Evolutionary conservation across 2,888 invertebrate species (phyloP).

Genomic region (Heliconius cydno): DNA sequence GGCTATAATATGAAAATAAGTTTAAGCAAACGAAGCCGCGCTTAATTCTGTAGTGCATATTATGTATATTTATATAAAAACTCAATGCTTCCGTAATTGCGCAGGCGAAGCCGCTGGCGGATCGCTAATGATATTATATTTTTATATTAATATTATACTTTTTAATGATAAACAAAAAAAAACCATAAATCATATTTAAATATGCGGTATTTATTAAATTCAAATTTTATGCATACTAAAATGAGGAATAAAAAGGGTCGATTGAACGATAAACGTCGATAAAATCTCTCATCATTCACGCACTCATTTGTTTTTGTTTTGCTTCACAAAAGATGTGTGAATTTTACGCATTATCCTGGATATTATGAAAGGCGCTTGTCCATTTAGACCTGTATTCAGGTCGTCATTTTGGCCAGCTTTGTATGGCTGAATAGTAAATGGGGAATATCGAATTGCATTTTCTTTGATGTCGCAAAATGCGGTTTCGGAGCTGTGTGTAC

Average conservation of each 20-base stretch:
- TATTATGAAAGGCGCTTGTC: conserved; percentile 32
- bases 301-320: conserved; percentile 10
- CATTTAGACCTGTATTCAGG: conserved; percentile 21
- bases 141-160: too few species aligned
- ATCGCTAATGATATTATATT: too few species aligned
- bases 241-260: conserved; percentile 15
- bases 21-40: too few species aligned
- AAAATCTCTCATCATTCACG: conserved; percentile 13
- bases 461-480: conserved; percentile 35
- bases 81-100: too few species aligned
- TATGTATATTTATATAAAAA: too few species aligned
- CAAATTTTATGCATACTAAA: background rate
- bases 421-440: conserved; percentile 17
- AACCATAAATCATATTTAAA: background rate
- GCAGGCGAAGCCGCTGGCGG: too few species aligned
- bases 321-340: conserved; percentile 34
- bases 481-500: conserved; percentile 38
- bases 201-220: background rate
- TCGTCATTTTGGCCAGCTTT: conserved; percentile 28
- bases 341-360: conserved; percentile 27
- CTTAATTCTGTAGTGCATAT: too few species aligned
- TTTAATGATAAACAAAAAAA: background rate
- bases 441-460: conserved; percentile 45
- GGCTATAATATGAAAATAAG: too few species aligned
- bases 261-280: conserved; percentile 20